Conservation (phyloP, 2,888 invertebrate species). For the Cecidostiba fungosa region DNA sequence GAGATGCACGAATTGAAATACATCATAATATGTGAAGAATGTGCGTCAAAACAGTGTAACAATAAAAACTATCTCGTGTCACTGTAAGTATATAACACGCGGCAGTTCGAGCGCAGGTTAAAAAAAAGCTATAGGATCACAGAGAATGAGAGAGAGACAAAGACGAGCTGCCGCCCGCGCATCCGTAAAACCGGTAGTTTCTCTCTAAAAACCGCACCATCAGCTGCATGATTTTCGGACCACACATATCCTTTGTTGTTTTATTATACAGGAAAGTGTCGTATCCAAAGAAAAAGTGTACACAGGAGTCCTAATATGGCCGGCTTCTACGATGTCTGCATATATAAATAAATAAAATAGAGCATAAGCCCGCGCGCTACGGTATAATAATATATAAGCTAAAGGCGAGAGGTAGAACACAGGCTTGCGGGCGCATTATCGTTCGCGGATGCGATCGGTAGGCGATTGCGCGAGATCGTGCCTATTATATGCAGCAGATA, state of each 20-base stretch:
- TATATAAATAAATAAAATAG: constrained; percentile 44
- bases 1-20: too few relatives aligned
- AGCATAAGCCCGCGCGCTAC: neutral
- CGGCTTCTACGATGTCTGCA: neutral
- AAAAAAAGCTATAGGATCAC: too few relatives aligned
- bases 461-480: constrained; percentile 57
- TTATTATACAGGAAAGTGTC: neutral
- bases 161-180: too few relatives aligned
- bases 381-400: too few relatives aligned
- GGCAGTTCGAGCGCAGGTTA: too few relatives aligned
- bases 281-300: neutral
- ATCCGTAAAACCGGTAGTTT: constrained; percentile 52
- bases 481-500: constrained; percentile 60
- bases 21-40: too few relatives aligned
- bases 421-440: neutral
- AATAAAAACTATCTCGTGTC: too few relatives aligned
- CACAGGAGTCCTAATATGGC: neutral
- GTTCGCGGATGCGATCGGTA: constrained; percentile 31
- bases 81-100: neutral
- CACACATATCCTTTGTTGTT: neutral
- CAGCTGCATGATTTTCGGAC: neutral
- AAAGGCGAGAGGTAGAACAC: neutral
- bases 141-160: too few relatives aligned
- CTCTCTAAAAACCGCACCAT: constrained; percentile 32
- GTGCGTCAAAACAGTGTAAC: too few relatives aligned